Conservation (phyloP, 2,113 vertebrate species). For the Amphiprion ocellaris region DNA sequence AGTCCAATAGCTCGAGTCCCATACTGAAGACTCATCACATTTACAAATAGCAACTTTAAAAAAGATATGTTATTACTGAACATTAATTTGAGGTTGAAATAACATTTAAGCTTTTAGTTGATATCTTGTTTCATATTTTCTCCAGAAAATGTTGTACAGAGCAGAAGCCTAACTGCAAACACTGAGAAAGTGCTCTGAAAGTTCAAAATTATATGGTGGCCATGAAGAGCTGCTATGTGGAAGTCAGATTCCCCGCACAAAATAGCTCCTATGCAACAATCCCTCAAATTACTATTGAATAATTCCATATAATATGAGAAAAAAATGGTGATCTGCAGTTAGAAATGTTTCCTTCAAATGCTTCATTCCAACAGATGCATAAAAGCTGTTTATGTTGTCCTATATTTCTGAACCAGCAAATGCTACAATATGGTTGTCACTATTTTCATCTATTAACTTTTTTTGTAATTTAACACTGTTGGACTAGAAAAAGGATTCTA, state of each 20-base stretch:
- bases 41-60: too few relatives aligned
- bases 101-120: not conserved
- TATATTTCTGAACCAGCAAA: not conserved
- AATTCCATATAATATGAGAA: not conserved
- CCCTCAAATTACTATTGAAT: too few relatives aligned
- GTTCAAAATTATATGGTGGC: not conserved
- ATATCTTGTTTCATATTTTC: not conserved
- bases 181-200: not conserved
- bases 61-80: not conserved
- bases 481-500: not conserved
- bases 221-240: not conserved
- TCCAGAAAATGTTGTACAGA: not conserved
- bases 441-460: not conserved
- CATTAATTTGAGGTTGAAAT: not conserved
- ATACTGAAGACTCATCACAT: too few relatives aligned
- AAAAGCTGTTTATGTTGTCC: not conserved
- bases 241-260: not conserved
- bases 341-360: not conserved
- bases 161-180: too few relatives aligned
- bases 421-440: not conserved
- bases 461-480: not conserved
- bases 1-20: not conserved
- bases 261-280: not conserved
- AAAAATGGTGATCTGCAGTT: not conserved
- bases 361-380: not conserved